Conservation (phyloP, 2,113 vertebrate species). For the Tor tambroides region DNA sequence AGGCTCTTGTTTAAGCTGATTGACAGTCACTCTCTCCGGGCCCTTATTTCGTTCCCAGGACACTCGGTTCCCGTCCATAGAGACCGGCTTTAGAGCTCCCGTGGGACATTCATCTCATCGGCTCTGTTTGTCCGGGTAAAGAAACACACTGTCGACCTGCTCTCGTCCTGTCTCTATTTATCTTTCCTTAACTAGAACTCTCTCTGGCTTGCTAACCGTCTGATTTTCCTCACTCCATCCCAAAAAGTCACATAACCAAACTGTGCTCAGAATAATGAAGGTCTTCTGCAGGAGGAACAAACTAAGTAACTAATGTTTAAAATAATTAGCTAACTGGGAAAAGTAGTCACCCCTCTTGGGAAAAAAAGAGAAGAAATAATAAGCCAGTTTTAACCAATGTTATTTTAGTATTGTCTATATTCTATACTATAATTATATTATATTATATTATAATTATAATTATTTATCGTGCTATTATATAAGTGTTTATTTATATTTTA, state of each 20-base stretch:
- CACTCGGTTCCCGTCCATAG: slow-evolving; percentile 23
- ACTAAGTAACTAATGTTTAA: not conserved
- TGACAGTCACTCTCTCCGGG: slow-evolving; percentile 34
- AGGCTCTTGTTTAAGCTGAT: slow-evolving; percentile 22
- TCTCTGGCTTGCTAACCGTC: not conserved
- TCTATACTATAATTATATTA: too few relatives aligned
- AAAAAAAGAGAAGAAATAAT: not conserved
- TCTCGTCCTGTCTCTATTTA: not conserved
- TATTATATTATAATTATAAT: not conserved
- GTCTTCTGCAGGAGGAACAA: not conserved
- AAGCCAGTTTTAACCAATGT: too few relatives aligned
- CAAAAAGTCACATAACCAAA: not conserved
- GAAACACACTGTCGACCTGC: slow-evolving; percentile 12
- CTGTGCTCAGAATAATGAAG: slow-evolving; percentile 5
- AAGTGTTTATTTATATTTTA: not conserved
- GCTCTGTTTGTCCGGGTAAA: slow-evolving; percentile 24
- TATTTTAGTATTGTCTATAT: too few relatives aligned
- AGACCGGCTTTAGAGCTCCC: slow-evolving; percentile 29
- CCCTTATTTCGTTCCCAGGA: slow-evolving; percentile 37
- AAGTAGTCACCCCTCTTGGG: not conserved
- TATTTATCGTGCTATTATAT: not conserved
- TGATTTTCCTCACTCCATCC: not conserved
- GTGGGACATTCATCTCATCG: slow-evolving; percentile 17
- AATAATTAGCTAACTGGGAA: not conserved
- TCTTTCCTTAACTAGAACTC: not conserved